Evolutionary conservation across 1,140 invertebrate species (phyloP).

Genomic region (Nixonia krombeini): DNA sequence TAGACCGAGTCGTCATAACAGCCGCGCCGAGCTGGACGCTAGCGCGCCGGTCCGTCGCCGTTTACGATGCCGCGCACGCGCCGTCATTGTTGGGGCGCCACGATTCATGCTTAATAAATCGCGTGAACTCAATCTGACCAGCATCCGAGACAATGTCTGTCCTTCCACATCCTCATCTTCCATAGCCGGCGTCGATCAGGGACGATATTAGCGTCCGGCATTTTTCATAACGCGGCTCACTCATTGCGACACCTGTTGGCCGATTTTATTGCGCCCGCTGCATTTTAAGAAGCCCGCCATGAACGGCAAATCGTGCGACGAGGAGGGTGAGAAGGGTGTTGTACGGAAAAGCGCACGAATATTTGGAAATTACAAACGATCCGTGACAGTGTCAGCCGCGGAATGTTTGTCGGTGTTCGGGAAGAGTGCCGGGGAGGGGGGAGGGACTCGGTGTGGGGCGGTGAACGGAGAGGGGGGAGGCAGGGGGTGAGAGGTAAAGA

Average conservation of each 20-base stretch:
- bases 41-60: too few species aligned
- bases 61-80: slow-evolving; percentile 45
- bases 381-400: slow-evolving; percentile 10
- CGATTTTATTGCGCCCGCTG: too few species aligned
- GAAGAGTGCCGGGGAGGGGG: slow-evolving; percentile 41
- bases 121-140: slow-evolving; percentile 54
- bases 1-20: slow-evolving; percentile 43
- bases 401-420: slow-evolving; percentile 30
- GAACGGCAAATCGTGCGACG: too few species aligned
- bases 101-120: slow-evolving; percentile 57
- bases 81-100: slow-evolving; percentile 51
- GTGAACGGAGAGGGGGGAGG: slow-evolving; percentile 25
- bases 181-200: slow-evolving; percentile 24
- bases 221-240: slow-evolving; percentile 45
- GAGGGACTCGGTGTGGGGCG: slow-evolving; percentile 9
- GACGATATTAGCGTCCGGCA: slow-evolving; percentile 27
- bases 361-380: slow-evolving; percentile 33
- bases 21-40: neutral
- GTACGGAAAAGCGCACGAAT: slow-evolving; percentile 14
- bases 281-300: too few species aligned
- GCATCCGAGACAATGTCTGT: slow-evolving; percentile 52
- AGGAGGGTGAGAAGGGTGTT: too few species aligned
- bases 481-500: slow-evolving; percentile 50
- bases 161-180: too few species aligned
- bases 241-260: too few species aligned